Base-by-base conservation (phyloP, 1,140 invertebrate genomes). In the Metopolophium dirhodum region DNA sequence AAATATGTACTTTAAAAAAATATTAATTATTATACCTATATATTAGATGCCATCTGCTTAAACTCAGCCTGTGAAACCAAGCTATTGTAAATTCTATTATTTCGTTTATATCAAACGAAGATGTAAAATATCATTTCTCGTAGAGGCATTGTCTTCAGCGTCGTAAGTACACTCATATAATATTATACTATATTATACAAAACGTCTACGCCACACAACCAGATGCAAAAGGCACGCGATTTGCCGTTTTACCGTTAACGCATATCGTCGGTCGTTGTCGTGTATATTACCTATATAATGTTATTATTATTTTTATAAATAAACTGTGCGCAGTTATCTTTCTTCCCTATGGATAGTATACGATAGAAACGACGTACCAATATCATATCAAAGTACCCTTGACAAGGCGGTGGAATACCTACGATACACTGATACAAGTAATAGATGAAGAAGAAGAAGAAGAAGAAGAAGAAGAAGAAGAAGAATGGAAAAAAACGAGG, bases 171-270 rank as follows among this genome's bases (percentile, higher is more conserved):
- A 30, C 61, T 9, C 2, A n/a, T n/a, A 77, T 77, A 54, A 54
- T 54, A 54, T 54, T 4, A 54, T 54, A 23, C 22, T 49, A 6
- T 54, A 54, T 22, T 54, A 4, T 2, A 61, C 26, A n/a, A 1
- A 77, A n/a, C 11, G 61, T n/a, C 61, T 77, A 77, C 61, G 14
- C 30, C n/a, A 83, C 35, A 37, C 37, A 23, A 41, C 41, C 22
- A 45, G 14, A 87, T n/a, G 7, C 85, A 20, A 87, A 87, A 49
- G 45, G 30, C 85, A 87, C 26, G 85, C 26, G 45, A 87, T 49
- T 87, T 87, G 4, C 41, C 26, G 85, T 87, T 87, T 47, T 87
- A 87, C 86, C 47, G 86, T 87, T 87, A 87, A 7, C 30, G 30
- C 41, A 11, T 41, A 14, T 47, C 23, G 37, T 26, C 37, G 7